A percentile compares a stretch with the other conserved stretches of the same genome.
These are phyloP conservation scores for Atta texana DNA, from an alignment of 1,140 invertebrate species.

Conservation along the genomic window DNA sequence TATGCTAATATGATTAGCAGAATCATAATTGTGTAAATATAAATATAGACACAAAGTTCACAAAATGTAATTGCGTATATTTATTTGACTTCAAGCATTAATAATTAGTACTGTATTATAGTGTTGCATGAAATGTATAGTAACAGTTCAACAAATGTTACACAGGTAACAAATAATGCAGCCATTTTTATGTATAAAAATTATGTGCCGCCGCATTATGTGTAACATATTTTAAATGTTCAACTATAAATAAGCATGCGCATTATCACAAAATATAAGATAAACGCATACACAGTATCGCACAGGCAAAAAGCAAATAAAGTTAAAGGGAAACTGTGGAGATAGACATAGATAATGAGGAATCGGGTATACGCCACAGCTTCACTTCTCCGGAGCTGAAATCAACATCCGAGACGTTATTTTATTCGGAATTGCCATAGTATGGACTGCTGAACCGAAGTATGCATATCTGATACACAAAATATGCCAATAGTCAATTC, in stretches of 20 bases:
- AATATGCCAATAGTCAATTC: not conserved
- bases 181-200: too few species aligned
- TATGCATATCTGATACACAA: conserved; percentile 34
- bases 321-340: conserved; percentile 85
- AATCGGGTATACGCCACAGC: conserved; percentile 86
- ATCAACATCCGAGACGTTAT: conserved; percentile 83
- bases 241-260: conserved; percentile 55
- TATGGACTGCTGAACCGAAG: conserved; percentile 48
- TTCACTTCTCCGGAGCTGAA: conserved; percentile 86
- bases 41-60: not conserved
- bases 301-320: conserved; percentile 79
- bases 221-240: conserved; percentile 33
- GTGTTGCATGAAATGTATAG: not conserved
- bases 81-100: conserved; percentile 7
- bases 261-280: conserved; percentile 71
- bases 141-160: conserved; percentile 16
- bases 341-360: conserved; percentile 85
- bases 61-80: not conserved
- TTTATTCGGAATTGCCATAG: conserved; percentile 43
- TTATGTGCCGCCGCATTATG: not conserved
- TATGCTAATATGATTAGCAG: not conserved
- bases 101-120: not conserved
- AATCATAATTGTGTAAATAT: not conserved
- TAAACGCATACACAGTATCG: conserved; percentile 70
- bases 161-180: not conserved